Evolutionary conservation across 2,888 invertebrate genomes (phyloP), one percentile per base, ranked within the genome.

Genomic region (Tethea ocularis): DNA sequence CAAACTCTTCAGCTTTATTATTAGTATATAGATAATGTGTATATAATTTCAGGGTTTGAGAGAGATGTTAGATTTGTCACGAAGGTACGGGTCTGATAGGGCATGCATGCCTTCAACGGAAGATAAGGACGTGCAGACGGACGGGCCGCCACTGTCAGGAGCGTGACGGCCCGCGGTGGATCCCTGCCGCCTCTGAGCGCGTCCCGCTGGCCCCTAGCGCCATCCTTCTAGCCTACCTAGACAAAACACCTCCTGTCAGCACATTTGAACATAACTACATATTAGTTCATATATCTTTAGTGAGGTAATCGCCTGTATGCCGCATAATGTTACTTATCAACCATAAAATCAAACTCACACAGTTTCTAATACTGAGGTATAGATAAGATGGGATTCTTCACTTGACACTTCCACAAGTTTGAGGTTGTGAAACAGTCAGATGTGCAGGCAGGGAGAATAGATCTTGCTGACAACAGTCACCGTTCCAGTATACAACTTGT

Each of bases 1-100:
- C n/a, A n/a, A n/a, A n/a, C n/a, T n/a, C n/a, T n/a, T n/a, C n/a
- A 24, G 24, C 24, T 24, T 5, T 24, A 24, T 24, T 33, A 7
- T 10, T 3, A 11, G 1, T 11, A 33, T 7, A 33, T 33, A n/a
- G 33, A 33, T 33, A 7, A 7, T 33, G 13, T 13, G 46, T 61
- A 8, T 17, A 56, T 60, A 60, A 60, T 84, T 87, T 5, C 86
- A 96, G 95, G 97, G 97, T 33, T 91, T 99, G 70, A 94, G 98
- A 66, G 97, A 98, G 88, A 94, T 98, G 86, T 88, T 98, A 67
- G 95, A 97, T 83, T 95, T 98, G 61, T 96, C 97, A 0, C 94
- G 95, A 77, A 95, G 96, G 85, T 96, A 95, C 75, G 97, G 96
- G 7, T 95, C 95, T 2, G 92, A 92, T 56, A 83, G 90, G 10